These are phyloP conservation scores for Actinemys pallida DNA, from an alignment of 2,113 vertebrate species.

Conservation along the genomic window DNA sequence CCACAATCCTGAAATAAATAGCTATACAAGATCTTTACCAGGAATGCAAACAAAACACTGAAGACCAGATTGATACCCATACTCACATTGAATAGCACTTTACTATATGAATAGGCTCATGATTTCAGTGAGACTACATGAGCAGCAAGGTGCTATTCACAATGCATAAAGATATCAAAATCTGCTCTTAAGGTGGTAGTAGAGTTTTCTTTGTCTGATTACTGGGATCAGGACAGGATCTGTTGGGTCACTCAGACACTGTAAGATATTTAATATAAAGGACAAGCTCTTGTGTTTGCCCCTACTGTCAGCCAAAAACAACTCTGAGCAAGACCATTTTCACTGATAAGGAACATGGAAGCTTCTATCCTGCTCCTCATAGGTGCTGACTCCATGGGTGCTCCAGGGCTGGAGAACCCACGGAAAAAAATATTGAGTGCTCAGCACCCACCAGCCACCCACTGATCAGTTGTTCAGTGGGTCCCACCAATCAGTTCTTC, in stretches of 20 bases:
- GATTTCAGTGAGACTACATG: neutral
- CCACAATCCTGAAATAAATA: neutral
- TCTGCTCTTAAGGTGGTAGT: neutral
- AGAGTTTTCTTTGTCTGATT: neutral
- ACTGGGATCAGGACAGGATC: neutral
- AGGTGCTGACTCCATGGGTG: too few species aligned
- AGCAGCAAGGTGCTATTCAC: neutral
- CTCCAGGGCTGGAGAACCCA: too few species aligned
- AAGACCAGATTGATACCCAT: neutral
- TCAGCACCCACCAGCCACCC: too few species aligned
- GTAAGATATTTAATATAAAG: rapidly evolving
- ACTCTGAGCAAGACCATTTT: neutral
- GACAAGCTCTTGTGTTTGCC: neutral
- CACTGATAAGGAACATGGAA: neutral
- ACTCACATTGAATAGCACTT: neutral
- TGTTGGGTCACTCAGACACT: neutral
- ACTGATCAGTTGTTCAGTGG: too few species aligned
- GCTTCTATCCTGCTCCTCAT: too few species aligned
- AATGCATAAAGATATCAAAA: neutral
- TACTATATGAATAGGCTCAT: neutral
- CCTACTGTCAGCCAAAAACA: neutral
- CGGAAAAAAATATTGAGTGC: too few species aligned
- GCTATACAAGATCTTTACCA: neutral
- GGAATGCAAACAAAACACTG: constrained; percentile 27
- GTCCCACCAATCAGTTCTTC: too few species aligned